phyloP scores from a whole-genome alignment of 2,113 vertebrate species.

The Paramormyrops kingsleyae region DNA sequence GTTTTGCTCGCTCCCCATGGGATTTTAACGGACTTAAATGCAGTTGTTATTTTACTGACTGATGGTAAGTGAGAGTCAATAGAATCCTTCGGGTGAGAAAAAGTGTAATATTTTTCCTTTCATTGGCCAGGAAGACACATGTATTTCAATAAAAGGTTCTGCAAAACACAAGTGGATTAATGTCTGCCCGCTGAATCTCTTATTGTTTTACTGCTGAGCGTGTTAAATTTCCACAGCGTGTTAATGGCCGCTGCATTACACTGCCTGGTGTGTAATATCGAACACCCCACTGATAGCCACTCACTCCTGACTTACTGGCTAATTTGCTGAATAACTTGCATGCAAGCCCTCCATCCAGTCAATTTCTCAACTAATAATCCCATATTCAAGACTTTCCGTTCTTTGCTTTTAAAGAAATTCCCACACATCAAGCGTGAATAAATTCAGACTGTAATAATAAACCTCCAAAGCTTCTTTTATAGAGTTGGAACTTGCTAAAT shows the following conservation, averaged over 20 bases:
- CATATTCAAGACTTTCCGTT: neutral
- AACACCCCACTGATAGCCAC: neutral
- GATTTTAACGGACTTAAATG: conserved; percentile 25
- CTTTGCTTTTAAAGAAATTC: neutral
- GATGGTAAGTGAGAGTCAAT: conserved; percentile 34
- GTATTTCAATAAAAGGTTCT: conserved; percentile 29
- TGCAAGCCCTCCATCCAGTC: neutral
- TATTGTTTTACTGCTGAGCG: conserved; percentile 1
- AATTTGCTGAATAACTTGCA: neutral
- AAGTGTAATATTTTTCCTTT: conserved; percentile 24
- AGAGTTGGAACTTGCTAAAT: neutral
- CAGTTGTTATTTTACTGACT: conserved; percentile 37
- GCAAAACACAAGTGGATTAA: neutral
- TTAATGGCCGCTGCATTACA: neutral
- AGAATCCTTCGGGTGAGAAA: neutral
- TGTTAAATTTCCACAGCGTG: neutral
- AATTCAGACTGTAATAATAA: neutral
- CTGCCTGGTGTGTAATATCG: neutral
- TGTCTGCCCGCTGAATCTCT: neutral
- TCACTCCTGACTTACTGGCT: neutral
- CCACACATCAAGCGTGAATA: neutral
- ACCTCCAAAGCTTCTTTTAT: neutral
- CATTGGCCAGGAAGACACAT: conserved; percentile 26
- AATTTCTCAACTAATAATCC: neutral
- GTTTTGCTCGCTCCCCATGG: neutral